Evolutionary conservation across 1,140 invertebrate species (phyloP), one percentile per base, ranked within the genome.

Genomic region (Drosophila oshimai): DNA sequence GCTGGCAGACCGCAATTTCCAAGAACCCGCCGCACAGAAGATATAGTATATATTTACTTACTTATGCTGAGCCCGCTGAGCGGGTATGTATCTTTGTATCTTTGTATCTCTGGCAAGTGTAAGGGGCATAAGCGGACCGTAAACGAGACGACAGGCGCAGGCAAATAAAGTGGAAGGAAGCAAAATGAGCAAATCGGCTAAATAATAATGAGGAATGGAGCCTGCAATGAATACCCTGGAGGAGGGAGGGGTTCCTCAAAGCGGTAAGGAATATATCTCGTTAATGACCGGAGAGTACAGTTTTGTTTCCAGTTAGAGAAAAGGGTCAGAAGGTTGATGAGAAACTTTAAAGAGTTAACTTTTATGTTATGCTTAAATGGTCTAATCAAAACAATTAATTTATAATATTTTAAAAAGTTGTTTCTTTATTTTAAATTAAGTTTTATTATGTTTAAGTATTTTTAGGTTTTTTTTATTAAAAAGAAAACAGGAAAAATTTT

Each of bases 1-100:
- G 74, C 61, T 70, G 67, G 58, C 72, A 34, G 46, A 39, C 37
- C 60, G 45, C 57, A 70, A 83, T 78, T 86, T 80, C 71, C 80
- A 84, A 84, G 79, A 84, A 84, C 71, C 76, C 58, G 73, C 64
- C 74, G 54, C 39, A 62, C 64, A 15, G 33, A 69, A 74, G 39
- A 67, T 42, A 74, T 36, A n/a, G n/a, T n/a, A n/a, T n/a, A n/a
- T n/a, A 71, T 26, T 50, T 53, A 72, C 46, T 46, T 49, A 72
- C 67, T 58, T 57, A 70, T 70, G 61, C 46, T 47, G 29, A 36
- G 44, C n/a, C n/a, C n/a, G n/a, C n/a, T n/a, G n/a, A n/a, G 49
- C 26, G 54, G 33, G 26, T 31, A 34, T 51, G 50, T 65, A 51
- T 34, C 33, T 76, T 36, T 53, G 54, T 55, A 61, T 47, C 26